Base-by-base conservation (phyloP, 2,113 vertebrate genomes). In the Phainopepla nitens region DNA sequence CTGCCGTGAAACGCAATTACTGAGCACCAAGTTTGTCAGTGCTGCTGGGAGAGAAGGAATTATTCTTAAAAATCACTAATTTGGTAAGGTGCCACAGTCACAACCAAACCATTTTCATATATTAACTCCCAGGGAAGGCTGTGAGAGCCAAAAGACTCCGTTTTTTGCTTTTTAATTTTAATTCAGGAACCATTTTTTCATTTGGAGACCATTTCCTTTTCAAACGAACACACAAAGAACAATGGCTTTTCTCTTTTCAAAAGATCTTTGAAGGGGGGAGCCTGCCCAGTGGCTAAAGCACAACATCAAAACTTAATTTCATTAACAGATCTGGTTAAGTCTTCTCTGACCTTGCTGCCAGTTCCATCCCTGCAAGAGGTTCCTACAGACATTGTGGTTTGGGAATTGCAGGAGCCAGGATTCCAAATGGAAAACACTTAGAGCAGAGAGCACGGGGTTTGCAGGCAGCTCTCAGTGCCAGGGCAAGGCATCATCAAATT, bases 191-290 rank as follows among this genome's bases (percentile, higher is more conserved):
- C 80, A 88, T 90, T 94, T 95, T 75, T 97, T 94, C 82, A 4
- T 94, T 96, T 92, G 85, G 92, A 97, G 61, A 95, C 88, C 90
- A 94, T 95, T 94, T 96, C 95, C 96, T 97, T 96, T 95, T 93
- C 86, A 96, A 96, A 96, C 12, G 72, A 94, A 87, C 45, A 4
- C 69, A 96, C 82, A 95, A 93, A 93, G 94, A 95, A 92, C 93
- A 95, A 96, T 95, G 95, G 96, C 82, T 96, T 96, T 95, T 96
- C 94, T 96, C 90, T 93, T 94, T 89, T 93, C 54, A 89, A 94
- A 96, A 93, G n/a, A 91, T 84, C 92, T 95, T 82, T 94, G 83
- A 95, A 92, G 64, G 70, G 68, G 71, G 79, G 83, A 87, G 89
- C 66, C 66, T 90, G 90, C 92, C 86, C 89, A 93, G 82, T 87